phyloP scores from a whole-genome alignment of 2,113 vertebrate genomes.

The Monopterus albus region DNA sequence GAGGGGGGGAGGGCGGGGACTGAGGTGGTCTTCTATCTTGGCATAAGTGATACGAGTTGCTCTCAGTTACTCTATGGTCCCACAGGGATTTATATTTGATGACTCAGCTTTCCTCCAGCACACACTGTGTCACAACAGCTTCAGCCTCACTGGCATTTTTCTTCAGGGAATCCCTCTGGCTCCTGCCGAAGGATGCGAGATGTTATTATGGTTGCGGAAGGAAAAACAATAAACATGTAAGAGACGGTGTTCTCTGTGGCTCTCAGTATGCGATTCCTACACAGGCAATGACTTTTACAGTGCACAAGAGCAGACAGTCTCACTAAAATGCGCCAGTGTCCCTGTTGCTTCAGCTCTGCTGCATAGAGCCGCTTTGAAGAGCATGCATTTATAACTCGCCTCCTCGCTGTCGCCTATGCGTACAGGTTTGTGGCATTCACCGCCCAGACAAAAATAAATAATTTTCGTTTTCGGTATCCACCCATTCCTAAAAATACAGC shows the following conservation, averaged over 20 bases:
- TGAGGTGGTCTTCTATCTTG: conserved; percentile 39
- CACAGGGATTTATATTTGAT: conserved; percentile 62
- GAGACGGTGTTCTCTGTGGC: conserved; percentile 11
- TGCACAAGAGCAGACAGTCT: neutral
- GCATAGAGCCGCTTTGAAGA: conserved; percentile 13
- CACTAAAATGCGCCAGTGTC: conserved; percentile 33
- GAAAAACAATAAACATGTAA: conserved; percentile 6
- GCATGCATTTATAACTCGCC: conserved; percentile 64
- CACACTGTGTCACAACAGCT: conserved; percentile 72
- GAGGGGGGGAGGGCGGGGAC: no score
- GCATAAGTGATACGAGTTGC: conserved; percentile 48
- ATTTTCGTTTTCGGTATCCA: conserved; percentile 76
- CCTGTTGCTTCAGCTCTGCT: conserved; percentile 69
- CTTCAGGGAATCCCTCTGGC: conserved; percentile 76
- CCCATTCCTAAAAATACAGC: conserved; percentile 82
- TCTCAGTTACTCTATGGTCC: conserved; percentile 48
- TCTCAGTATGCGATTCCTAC: neutral
- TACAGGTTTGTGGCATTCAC: conserved; percentile 73
- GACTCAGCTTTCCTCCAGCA: conserved; percentile 74
- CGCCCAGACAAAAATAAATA: conserved; percentile 82
- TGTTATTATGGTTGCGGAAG: conserved; percentile 32
- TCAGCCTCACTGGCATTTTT: conserved; percentile 74
- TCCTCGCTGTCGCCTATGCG: conserved; percentile 55
- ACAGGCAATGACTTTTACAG: conserved; percentile 14
- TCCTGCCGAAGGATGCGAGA: conserved; percentile 64